Percentiles rank a stretch among this genome's conserved stretches.
Evolutionary conservation across 2,888 invertebrate species (phyloP).

Genomic region (Leptarthrus brevirostris): DNA sequence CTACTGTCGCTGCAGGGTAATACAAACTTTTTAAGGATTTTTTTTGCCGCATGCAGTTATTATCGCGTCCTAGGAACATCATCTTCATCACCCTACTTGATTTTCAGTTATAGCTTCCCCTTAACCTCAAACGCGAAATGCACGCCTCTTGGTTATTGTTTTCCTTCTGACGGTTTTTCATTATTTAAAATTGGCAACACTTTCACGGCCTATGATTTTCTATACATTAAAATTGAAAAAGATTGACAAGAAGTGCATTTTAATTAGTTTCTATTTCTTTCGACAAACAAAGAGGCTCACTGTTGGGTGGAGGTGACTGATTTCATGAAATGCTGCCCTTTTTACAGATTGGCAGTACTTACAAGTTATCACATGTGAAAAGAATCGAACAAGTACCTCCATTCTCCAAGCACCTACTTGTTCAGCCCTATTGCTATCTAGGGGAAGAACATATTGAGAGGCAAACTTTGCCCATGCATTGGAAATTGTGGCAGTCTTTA

Average conservation of each 20-base stretch:
- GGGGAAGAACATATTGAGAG: slow-evolving; percentile 6
- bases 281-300: neutral
- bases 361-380: slow-evolving; percentile 22
- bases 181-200: slow-evolving; percentile 39
- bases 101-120: slow-evolving; percentile 12
- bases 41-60: slow-evolving; percentile 23
- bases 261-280: slow-evolving; percentile 41
- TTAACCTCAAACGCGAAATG: neutral
- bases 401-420: neutral
- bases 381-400: slow-evolving; percentile 12
- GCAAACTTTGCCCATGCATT: neutral
- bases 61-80: slow-evolving; percentile 1
- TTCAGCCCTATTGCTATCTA: neutral
- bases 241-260: slow-evolving; percentile 32
- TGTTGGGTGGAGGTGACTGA: neutral
- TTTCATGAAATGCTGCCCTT: slow-evolving; percentile 3
- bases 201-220: slow-evolving; percentile 30
- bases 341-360: slow-evolving; percentile 2
- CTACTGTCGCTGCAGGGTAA: neutral
- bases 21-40: slow-evolving; percentile 30
- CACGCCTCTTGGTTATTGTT: slow-evolving; percentile 4
- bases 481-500: neutral
- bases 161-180: slow-evolving; percentile 18
- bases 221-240: slow-evolving; percentile 13
- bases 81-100: slow-evolving; percentile 33